A percentile compares a stretch with the other conserved stretches of the same genome.
Conservation (phyloP, 2,113 vertebrate species). For the Sciurus niger region DNA sequence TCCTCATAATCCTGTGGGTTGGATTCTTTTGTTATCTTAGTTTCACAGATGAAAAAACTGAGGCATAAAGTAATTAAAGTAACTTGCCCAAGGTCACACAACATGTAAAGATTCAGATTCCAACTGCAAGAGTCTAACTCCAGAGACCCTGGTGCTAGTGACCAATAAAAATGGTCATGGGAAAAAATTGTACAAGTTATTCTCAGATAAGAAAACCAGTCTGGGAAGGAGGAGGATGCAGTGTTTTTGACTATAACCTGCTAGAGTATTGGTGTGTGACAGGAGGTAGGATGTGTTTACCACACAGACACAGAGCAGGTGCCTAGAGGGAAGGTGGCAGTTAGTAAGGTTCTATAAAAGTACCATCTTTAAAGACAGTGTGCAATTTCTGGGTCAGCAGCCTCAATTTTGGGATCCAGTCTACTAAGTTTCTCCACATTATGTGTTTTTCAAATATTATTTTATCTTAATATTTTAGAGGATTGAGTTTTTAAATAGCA, state of each 20-base stretch:
- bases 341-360: neutral
- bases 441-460: slow-evolving; percentile 44
- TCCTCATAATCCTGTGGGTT: neutral
- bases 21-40: neutral
- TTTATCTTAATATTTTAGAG: neutral
- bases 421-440: neutral
- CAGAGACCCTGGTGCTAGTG: neutral
- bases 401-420: neutral
- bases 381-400: neutral
- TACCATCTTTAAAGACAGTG: neutral
- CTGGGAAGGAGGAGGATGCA: neutral
- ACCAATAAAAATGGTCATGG: neutral
- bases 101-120: neutral
- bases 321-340: neutral
- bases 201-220: neutral
- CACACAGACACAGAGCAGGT: neutral
- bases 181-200: neutral
- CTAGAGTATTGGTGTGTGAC: neutral
- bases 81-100: neutral
- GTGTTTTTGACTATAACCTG: neutral
- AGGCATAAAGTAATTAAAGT: slow-evolving; percentile 11
- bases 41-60: slow-evolving; percentile 55
- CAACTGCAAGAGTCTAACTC: neutral
- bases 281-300: neutral
- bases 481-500: neutral